phyloP scores from a whole-genome alignment of 2,113 vertebrate genomes.

The Sisor rabdophorus region DNA sequence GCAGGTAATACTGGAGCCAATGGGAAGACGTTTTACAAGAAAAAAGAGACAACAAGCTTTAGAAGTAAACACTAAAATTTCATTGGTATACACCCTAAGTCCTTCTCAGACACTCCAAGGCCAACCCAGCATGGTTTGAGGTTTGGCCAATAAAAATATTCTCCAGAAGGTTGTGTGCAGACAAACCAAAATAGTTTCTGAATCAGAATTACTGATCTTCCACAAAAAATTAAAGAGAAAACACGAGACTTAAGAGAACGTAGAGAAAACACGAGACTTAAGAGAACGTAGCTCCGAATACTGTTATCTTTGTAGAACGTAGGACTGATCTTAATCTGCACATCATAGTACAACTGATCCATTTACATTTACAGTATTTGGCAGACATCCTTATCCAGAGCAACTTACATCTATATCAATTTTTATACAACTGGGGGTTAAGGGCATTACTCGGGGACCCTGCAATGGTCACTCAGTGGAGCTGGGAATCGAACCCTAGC shows the following conservation, averaged over 20 bases:
- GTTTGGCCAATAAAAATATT: neutral
- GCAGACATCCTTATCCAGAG: too few relatives aligned
- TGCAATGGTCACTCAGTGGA: too few relatives aligned
- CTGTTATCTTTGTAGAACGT: neutral
- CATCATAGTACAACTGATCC: too few relatives aligned
- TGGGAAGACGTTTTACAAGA: neutral
- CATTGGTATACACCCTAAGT: neutral
- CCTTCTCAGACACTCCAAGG: neutral
- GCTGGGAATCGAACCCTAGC: too few relatives aligned
- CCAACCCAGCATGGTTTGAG: neutral
- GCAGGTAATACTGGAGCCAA: neutral
- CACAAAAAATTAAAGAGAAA: neutral
- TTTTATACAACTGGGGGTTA: too few relatives aligned
- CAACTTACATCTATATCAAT: too few relatives aligned
- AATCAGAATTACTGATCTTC: neutral
- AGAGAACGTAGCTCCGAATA: neutral
- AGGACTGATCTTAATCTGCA: neutral
- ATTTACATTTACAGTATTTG: too few relatives aligned
- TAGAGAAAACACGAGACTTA: too few relatives aligned
- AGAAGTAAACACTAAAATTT: neutral
- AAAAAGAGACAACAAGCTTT: neutral
- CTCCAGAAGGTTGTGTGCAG: neutral
- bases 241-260: neutral
- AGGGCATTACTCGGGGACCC: too few relatives aligned
- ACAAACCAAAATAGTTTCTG: neutral